phyloP scores from a whole-genome alignment of 2,888 invertebrate genomes.

The Heteromyza rotundicornis region DNA sequence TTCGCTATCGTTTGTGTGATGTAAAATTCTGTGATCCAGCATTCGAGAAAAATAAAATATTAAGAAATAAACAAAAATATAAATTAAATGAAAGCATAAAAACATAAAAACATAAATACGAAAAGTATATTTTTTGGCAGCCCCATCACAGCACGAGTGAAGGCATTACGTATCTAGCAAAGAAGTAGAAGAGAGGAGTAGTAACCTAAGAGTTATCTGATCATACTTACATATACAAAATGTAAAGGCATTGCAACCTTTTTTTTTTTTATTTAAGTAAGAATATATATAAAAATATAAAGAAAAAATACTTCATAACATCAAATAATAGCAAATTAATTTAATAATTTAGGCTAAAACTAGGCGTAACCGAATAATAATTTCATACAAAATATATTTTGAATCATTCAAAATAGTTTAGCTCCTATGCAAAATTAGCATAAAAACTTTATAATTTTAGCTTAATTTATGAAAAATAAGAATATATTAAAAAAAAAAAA shows the following conservation, averaged over 20 bases:
- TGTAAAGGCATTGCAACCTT: too few species aligned
- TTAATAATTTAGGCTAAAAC: too few species aligned
- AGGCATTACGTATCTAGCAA: too few species aligned
- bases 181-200: too few species aligned
- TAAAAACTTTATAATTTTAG: conserved; percentile 26
- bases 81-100: conserved; percentile 23
- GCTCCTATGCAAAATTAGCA: background rate
- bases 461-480: conserved; percentile 33
- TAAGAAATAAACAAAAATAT: conserved; percentile 27
- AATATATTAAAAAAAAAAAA: conserved; percentile 29
- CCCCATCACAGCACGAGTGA: too few species aligned
- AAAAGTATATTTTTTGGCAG: conserved; percentile 13
- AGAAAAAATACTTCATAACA: too few species aligned
- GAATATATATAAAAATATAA: too few species aligned
- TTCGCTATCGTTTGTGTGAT: conserved; percentile 60
- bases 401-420: background rate
- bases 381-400: background rate
- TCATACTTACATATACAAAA: too few species aligned
- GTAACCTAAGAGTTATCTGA: too few species aligned
- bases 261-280: too few species aligned
- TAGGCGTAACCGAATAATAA: too few species aligned
- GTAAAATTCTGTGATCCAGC: conserved; percentile 63
- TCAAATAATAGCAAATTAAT: too few species aligned
- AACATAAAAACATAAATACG: conserved; percentile 16
- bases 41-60: conserved; percentile 42